Evolutionary conservation across 2,888 invertebrate species (phyloP).

Genomic region (Rhagonycha lutea): DNA sequence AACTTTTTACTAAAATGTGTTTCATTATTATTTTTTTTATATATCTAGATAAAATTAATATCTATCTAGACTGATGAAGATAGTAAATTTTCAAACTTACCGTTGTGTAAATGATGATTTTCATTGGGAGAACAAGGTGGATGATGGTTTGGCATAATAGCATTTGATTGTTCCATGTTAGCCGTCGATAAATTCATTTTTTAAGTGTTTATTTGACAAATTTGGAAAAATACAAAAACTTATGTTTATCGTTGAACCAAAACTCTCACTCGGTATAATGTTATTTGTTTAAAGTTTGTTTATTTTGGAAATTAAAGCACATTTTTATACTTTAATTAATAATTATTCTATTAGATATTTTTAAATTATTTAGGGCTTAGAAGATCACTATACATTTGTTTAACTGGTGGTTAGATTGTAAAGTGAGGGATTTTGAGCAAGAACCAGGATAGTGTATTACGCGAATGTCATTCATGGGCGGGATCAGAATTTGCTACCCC

Average conservation of each 20-base stretch:
- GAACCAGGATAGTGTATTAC: slow-evolving; percentile 38
- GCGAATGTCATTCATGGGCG: slow-evolving; percentile 49
- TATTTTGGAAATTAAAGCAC: neutral
- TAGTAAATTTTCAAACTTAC: slow-evolving; percentile 35
- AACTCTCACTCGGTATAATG: neutral
- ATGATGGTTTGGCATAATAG: slow-evolving; percentile 45
- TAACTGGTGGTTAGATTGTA: slow-evolving; percentile 39
- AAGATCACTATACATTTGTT: slow-evolving; percentile 36
- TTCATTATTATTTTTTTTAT: too few species aligned
- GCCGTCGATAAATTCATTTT: slow-evolving; percentile 30
- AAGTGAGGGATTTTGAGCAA: slow-evolving; percentile 44
- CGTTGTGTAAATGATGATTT: slow-evolving; percentile 43
- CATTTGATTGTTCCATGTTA: slow-evolving; percentile 44
- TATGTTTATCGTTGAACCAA: neutral
- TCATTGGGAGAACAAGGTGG: slow-evolving; percentile 46
- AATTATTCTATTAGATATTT: neutral
- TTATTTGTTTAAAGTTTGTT: neutral
- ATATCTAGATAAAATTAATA: too few species aligned
- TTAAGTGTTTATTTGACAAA: neutral
- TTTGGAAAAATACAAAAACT: neutral
- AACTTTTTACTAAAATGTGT: too few species aligned
- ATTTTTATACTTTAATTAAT: neutral
- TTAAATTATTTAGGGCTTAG: neutral
- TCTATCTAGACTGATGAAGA: neutral
- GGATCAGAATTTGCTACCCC: slow-evolving; percentile 55